Evolutionary conservation across 2,888 invertebrate genomes (phyloP).

Genomic region (Germaria angustata): DNA sequence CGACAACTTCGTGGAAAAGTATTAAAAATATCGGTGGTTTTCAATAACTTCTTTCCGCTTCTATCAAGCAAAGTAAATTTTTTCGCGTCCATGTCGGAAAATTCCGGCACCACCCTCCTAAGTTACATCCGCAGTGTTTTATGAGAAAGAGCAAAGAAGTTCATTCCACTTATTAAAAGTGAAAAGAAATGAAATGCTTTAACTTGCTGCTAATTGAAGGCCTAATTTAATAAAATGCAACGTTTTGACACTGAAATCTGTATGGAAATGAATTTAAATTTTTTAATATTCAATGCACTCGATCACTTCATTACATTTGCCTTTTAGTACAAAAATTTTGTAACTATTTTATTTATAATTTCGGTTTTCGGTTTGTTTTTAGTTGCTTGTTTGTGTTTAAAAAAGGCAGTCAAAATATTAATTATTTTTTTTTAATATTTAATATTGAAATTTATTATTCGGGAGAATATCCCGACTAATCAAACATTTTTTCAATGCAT

Average conservation of each 20-base stretch:
- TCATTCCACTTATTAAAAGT: not conserved
- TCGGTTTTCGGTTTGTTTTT: constrained; percentile 53
- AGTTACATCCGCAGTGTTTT: not conserved
- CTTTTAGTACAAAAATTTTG: not conserved
- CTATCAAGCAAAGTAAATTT: too few relatives aligned
- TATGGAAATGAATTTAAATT: not conserved
- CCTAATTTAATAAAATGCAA: not conserved
- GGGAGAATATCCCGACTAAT: too few relatives aligned
- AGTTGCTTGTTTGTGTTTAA: constrained; percentile 69
- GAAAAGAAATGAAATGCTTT: not conserved
- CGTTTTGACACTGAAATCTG: not conserved
- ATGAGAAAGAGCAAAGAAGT: not conserved
- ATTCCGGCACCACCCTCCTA: not conserved
- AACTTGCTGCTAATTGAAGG: not conserved
- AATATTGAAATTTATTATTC: too few relatives aligned
- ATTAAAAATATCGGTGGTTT: too few relatives aligned
- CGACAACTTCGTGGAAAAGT: too few relatives aligned
- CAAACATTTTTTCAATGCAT: too few relatives aligned
- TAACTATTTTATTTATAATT: constrained; percentile 16
- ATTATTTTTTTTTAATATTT: too few relatives aligned
- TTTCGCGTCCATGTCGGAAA: too few relatives aligned
- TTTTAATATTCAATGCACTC: not conserved
- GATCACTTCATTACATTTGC: not conserved
- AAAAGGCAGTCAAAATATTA: constrained; percentile 74
- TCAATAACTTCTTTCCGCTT: too few relatives aligned